Evolutionary conservation across 2,113 vertebrate genomes (phyloP).

Genomic region (Leiothrix lutea): DNA sequence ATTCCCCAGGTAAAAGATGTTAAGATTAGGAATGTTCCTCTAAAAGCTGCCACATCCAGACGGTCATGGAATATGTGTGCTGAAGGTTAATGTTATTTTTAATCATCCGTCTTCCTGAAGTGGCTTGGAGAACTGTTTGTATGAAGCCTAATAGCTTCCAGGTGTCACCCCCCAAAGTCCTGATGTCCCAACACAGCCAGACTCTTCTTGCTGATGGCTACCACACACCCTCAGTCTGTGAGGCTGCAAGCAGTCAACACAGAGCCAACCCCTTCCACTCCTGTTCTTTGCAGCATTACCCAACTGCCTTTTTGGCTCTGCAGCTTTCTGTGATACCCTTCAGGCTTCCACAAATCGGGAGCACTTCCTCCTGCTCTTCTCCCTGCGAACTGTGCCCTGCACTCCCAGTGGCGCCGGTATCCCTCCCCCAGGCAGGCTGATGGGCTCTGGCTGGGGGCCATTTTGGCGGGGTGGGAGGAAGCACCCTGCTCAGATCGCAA

Average conservation of each 20-base stretch:
- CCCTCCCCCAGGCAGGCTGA: neutral
- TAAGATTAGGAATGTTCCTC: neutral
- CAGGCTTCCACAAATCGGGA: neutral
- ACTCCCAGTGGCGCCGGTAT: neutral
- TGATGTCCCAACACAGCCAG: neutral
- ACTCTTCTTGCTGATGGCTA: neutral
- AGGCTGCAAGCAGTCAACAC: neutral
- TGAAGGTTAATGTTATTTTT: neutral
- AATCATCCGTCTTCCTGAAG: neutral
- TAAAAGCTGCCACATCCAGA: neutral
- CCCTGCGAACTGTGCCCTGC: neutral
- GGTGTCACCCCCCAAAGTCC: neutral
- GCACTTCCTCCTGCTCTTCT: neutral
- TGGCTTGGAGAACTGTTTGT: neutral
- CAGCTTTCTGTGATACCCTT: neutral
- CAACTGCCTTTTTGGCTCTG: neutral
- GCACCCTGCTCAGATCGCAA: neutral
- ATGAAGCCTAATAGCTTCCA: neutral
- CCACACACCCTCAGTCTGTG: neutral
- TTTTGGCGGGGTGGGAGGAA: neutral
- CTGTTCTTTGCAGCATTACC: neutral
- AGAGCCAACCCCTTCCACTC: neutral
- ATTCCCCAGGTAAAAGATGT: neutral
- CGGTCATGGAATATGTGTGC: neutral
- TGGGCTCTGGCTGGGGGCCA: neutral